Evolutionary conservation across 2,888 invertebrate genomes (phyloP), one percentile per base, ranked within the genome.

Genomic region (Spicauda simplicius): DNA sequence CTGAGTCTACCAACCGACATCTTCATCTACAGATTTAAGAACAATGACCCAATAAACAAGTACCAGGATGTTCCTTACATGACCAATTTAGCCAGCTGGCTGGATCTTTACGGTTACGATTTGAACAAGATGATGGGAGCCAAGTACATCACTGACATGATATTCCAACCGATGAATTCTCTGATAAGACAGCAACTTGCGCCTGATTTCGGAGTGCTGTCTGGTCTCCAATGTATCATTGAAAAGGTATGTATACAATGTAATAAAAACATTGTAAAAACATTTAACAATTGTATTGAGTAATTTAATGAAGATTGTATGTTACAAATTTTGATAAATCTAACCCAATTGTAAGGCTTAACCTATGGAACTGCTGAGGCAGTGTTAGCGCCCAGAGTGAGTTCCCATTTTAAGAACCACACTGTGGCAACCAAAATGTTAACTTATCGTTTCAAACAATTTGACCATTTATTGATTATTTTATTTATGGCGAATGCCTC

Each of bases 181-280:
- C 95, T 97, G 33, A 96, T 96, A 16, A 96, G 97, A 0, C 96
- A 97, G 1, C 96, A 97, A 75, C 84, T 98, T 58, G 96, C 97
- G 0, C 98, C 98, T 0, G 98, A 97, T 77, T 98, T 98, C 76
- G 97, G 97, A 5, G 97, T 97, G 0, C 97, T 98, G 94, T 97
- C 97, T 5, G 98, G 98, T 30, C 91, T 98, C 18, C 97, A 97
- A 80, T 98, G 98, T 83, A 97, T 98, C 74, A 97, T 97, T 64
- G 96, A 97, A 83, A 97, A 97, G 93, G 95, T 95, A 74, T 71
- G 61, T 65, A n/a, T 45, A n/a, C 14, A 41, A 41, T 4, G 6
- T 6, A 33, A 33, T 33, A 33, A 33, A 33, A 33, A 7, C 10
- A 33, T 33, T 4, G 19, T 19, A 25, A 18, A 45, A 18, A 33